A percentile compares a stretch with the other conserved stretches of the same genome.
Conservation (phyloP, 2,113 vertebrate species). For the Tachysurus vachellii region DNA sequence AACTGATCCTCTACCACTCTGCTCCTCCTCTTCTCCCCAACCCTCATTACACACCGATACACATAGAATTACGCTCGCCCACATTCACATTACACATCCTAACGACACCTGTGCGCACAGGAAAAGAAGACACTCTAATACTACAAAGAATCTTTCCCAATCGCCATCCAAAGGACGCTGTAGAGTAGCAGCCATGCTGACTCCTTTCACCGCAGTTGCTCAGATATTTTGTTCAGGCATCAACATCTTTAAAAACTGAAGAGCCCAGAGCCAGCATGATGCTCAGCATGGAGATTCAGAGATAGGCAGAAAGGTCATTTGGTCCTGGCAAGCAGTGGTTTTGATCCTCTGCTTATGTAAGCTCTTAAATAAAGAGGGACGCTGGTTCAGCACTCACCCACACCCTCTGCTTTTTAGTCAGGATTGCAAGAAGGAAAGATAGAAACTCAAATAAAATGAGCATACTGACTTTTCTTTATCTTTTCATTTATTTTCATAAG, state of each 20-base stretch:
- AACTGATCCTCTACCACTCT: slow-evolving; percentile 32
- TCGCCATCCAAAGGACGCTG: slow-evolving; percentile 8
- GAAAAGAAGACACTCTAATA: background rate
- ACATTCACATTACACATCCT: slow-evolving; percentile 4
- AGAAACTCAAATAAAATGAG: background rate
- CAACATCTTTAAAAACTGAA: slow-evolving; percentile 39
- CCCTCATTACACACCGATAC: slow-evolving; percentile 4
- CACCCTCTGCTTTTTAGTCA: slow-evolving; percentile 43
- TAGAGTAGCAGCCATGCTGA: background rate
- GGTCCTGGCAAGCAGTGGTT: slow-evolving; percentile 44
- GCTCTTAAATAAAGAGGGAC: slow-evolving; percentile 51
- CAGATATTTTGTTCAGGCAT: slow-evolving; percentile 26
- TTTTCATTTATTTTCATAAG: background rate
- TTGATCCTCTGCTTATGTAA: slow-evolving; percentile 53
- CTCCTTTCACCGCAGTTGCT: slow-evolving; percentile 34
- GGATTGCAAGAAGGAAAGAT: slow-evolving; percentile 22
- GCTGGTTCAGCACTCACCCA: slow-evolving; percentile 27
- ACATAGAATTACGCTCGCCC: background rate
- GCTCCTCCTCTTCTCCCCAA: slow-evolving; percentile 11
- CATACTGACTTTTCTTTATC: background rate
- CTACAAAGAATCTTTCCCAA: background rate
- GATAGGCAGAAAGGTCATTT: slow-evolving; percentile 45
- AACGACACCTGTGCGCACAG: background rate
- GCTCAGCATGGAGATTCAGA: slow-evolving; percentile 24
- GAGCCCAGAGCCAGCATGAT: slow-evolving; percentile 31